phyloP scores from a whole-genome alignment of 2,113 vertebrate genomes.

The Microtus montanus region DNA sequence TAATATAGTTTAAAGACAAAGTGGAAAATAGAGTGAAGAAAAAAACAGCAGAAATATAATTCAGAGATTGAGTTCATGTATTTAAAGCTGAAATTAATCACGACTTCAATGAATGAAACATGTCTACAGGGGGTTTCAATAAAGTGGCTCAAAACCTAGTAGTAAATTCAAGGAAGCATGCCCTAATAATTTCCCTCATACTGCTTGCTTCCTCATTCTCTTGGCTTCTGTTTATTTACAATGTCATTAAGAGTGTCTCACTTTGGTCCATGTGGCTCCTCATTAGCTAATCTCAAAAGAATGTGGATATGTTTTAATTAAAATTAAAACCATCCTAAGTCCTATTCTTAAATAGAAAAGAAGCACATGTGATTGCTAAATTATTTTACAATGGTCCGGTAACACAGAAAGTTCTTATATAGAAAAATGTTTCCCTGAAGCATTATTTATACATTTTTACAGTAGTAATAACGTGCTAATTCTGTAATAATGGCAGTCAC shows the following conservation, averaged over 20 bases:
- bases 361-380: slow-evolving; percentile 47
- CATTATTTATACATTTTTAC: background rate
- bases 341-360: slow-evolving; percentile 62
- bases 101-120: background rate
- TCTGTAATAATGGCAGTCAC: background rate
- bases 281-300: background rate
- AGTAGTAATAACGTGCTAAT: slow-evolving; percentile 29
- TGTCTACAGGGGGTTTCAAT: background rate
- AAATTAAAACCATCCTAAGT: slow-evolving; percentile 17
- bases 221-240: slow-evolving; percentile 35
- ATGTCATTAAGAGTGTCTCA: background rate
- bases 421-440: background rate
- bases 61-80: rapidly evolving
- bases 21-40: background rate
- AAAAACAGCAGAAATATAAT: background rate
- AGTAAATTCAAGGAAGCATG: slow-evolving; percentile 18
- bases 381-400: background rate
- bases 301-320: slow-evolving; percentile 59
- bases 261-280: slow-evolving; percentile 30
- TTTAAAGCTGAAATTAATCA: background rate
- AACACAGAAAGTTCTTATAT: background rate
- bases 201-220: background rate
- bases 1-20: background rate
- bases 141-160: background rate
- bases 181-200: background rate